Base-by-base conservation (phyloP, 2,888 invertebrate genomes). In the Podotricha telesiphe region DNA sequence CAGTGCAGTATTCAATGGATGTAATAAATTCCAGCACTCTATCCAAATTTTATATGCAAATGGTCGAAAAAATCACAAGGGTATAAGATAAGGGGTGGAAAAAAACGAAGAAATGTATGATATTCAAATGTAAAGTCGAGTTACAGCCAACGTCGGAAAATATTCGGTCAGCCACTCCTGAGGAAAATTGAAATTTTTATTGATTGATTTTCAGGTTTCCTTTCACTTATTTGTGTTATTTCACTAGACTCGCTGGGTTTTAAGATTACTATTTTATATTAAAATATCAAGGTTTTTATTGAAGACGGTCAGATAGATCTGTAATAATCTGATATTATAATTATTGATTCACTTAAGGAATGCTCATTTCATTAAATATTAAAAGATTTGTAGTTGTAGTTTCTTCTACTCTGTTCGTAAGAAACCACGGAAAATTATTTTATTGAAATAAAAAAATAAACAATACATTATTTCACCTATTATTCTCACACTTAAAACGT, bases 11-110 rank as follows among this genome's bases (percentile, higher is more conserved):
- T 50, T 51, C 22, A 40, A 68, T 56, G 3, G 15, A 42, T 42
- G 28, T 50, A 63, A 68, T 68, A 68, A 63, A 68, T 63, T 68
- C 62, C 17, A 63, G 58, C 58, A 56, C 68, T 68, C 63, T 56
- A 63, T 68, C 63, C 53, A 56, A 56, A 68, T 42, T 68, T 56
- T 45, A 63, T 50, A 68, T 68, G 11, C 55, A 62, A 63, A 68
- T 56, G 56, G 56, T 53, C 28, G 37, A 56, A 45, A 40, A 63
- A 68, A 68, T 68, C 63, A 22, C 62, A 67, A 68, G 68, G 68
- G 63, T 63, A n/a, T n/a, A 48, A 63, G 48, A 63, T 56, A n/a
- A 63, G 48, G 56, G 37, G 53, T 53, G 53, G 65, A 22, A 61
- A 55, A 48, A 68, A 68, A 68, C 55, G 63, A 68, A 63, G 37